Base-by-base conservation (phyloP, 2,888 invertebrate genomes). In the Spilosoma lubricipeda region DNA sequence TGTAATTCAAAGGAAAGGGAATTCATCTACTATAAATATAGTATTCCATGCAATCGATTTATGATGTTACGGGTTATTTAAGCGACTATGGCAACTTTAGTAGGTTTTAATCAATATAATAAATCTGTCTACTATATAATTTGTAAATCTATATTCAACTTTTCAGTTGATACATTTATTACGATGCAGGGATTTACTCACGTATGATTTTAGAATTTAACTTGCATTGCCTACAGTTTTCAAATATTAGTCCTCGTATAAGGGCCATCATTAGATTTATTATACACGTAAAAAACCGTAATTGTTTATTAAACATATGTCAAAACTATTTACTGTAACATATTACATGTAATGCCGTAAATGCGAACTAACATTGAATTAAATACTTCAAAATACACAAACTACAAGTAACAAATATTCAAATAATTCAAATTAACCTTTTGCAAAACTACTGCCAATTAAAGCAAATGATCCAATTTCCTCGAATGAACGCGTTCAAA, bases 381-480 rank as follows among this genome's bases (percentile, higher is more conserved):
- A 52, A 56, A n/a, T 27, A 18, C 67, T 27, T 39, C 15, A 42
- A 18, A n/a, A 15, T 42, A 20, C 56, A 27, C 36, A 23, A 56
- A 59, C 56, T 74, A 68, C n/a, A 39, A 39, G 20, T 23, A 39
- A 42, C 33, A 45, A 23, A 42, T 63, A 52, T 63, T 13, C 33
- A 69, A 72, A 65, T 39, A 48, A 36, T 48, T 30, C 30, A 33
- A 45, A 39, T 74, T 70, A 78, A 70, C 70, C 74, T 42, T 71
- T 63, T 73, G 71, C 45, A 45, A 72, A 67, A 59, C 72, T 70
- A 77, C 64, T 65, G 56, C 64, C 65, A 71, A 76, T 75, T 70
- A 75, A 77, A 33, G 36, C 59, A 77, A 72, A 67, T 75, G 67
- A 80, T 73, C 75, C 67, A 77, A 74, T 82, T 80, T 74, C 67